A percentile compares a stretch with the other conserved stretches of the same genome.
Evolutionary conservation across 2,113 vertebrate species (phyloP).

Genomic region (Cinclus cinclus): DNA sequence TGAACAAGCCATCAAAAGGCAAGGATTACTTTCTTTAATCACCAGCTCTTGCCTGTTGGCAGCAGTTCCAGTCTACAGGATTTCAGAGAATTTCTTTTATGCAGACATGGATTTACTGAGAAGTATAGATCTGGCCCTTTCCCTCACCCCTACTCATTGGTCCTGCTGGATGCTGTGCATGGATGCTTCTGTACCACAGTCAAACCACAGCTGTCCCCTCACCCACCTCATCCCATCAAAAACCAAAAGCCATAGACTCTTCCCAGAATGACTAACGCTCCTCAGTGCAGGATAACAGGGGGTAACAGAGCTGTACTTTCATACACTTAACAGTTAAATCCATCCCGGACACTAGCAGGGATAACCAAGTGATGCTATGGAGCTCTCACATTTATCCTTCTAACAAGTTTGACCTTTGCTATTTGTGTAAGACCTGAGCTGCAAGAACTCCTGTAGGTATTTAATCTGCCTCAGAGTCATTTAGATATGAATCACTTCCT

Average conservation of each 20-base stretch:
- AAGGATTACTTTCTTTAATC: conserved; percentile 20
- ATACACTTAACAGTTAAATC: neutral
- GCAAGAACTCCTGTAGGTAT: neutral
- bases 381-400: neutral
- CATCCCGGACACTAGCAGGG: neutral
- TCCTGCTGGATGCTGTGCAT: fast-evolving
- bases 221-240: fast-evolving
- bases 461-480: neutral
- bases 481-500: neutral
- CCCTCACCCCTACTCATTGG: neutral
- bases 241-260: neutral
- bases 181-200: fast-evolving
- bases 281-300: neutral
- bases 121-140: neutral
- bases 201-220: neutral
- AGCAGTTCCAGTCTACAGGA: neutral
- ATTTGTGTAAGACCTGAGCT: neutral
- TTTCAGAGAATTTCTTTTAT: neutral
- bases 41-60: neutral
- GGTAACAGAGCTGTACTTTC: neutral
- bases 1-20: conserved; percentile 12
- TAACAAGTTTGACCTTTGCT: neutral
- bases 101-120: neutral
- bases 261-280: neutral
- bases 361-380: neutral